A percentile compares a stretch with the other conserved stretches of the same genome.
Conservation (phyloP, 1,140 invertebrate genomes). For the Hycleus cichorii region DNA sequence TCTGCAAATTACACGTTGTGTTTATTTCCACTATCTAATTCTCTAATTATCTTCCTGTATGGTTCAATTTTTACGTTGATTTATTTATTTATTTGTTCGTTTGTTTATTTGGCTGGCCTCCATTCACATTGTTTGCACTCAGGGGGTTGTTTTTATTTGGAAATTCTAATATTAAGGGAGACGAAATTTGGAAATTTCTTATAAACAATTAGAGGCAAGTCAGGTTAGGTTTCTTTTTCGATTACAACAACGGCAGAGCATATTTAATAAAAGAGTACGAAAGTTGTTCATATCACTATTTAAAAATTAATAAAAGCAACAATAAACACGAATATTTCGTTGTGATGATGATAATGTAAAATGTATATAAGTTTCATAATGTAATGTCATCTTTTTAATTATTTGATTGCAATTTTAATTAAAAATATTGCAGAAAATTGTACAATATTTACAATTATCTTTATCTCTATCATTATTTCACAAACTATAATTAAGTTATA, state of each 20-base stretch:
- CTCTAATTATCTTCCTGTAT: slow-evolving; percentile 22
- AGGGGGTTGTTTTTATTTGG: slow-evolving; percentile 25
- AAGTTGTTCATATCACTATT: slow-evolving; percentile 21
- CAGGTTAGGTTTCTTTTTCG: slow-evolving; percentile 12
- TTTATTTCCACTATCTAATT: background rate
- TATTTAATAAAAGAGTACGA: slow-evolving; percentile 8
- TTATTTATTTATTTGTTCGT: slow-evolving; percentile 8
- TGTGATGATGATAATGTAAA: slow-evolving; percentile 21
- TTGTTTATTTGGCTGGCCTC: slow-evolving; percentile 55
- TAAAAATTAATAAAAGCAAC: too few relatives aligned
- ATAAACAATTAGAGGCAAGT: slow-evolving; percentile 19
- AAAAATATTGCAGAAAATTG: too few relatives aligned
- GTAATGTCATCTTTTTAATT: slow-evolving; percentile 15
- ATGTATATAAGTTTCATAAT: slow-evolving; percentile 24
- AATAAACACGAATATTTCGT: slow-evolving; percentile 9
- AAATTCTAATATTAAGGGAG: background rate
- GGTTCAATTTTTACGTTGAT: slow-evolving; percentile 23
- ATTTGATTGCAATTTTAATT: too few relatives aligned
- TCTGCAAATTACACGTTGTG: slow-evolving; percentile 1
- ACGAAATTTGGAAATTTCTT: too few relatives aligned
- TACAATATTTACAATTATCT: too few relatives aligned
- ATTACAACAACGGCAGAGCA: slow-evolving; percentile 4
- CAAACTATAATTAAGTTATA: too few relatives aligned
- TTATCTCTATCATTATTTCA: too few relatives aligned
- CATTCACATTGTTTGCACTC: slow-evolving; percentile 86